Evolutionary conservation across 2,888 invertebrate genomes (phyloP).

Genomic region (Cephus pygmeus): DNA sequence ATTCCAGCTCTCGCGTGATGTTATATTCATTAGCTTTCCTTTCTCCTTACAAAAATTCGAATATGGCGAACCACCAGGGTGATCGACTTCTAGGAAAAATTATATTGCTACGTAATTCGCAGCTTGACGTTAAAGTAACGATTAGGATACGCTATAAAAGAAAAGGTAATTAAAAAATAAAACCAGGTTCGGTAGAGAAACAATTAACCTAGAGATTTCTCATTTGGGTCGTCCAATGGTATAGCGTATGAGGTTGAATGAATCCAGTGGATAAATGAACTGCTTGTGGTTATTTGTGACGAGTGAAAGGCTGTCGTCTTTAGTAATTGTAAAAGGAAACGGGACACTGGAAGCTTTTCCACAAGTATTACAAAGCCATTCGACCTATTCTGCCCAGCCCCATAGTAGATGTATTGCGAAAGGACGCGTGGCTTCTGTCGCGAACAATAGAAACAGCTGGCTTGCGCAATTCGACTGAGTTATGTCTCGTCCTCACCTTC

Average conservation of each 20-base stretch:
- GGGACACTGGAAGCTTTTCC: constrained; percentile 21
- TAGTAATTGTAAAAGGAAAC: constrained; percentile 7
- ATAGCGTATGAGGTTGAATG: neutral
- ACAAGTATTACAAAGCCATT: constrained; percentile 35
- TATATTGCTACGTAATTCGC: neutral
- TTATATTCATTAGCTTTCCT: neutral
- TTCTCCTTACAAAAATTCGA: neutral
- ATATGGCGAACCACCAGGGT: neutral
- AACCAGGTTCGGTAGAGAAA: neutral
- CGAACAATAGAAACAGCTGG: neutral
- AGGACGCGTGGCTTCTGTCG: neutral
- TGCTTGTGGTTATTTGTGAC: neutral
- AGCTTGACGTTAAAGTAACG: neutral
- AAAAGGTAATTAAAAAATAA: neutral
- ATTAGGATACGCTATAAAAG: neutral
- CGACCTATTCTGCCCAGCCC: neutral
- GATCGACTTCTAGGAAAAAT: neutral
- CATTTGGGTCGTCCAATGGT: neutral
- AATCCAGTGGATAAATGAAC: neutral
- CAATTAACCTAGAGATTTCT: neutral
- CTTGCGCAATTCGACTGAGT: neutral
- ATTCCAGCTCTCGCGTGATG: neutral
- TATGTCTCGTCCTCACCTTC: neutral
- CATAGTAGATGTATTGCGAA: neutral
- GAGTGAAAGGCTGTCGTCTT: constrained; percentile 18